A percentile compares a stretch with the other conserved stretches of the same genome.
Evolutionary conservation across 2,797 vertebrate genomes (phyloP).

Genomic region (Premnoplex brunnescens): DNA sequence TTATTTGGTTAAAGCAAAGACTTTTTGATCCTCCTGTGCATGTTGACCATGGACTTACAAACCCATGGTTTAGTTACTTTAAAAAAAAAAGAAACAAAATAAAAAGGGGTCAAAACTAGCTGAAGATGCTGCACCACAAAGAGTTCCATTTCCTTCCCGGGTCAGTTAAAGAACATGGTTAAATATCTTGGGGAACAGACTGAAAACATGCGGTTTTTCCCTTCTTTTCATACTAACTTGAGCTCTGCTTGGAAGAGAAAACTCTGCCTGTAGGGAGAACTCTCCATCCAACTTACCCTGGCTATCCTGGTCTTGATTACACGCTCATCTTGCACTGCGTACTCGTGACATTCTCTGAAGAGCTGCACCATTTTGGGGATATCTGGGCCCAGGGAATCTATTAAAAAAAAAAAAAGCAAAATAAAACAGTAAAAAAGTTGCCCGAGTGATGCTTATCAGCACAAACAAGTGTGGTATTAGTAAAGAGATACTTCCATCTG

Average conservation of each 20-base stretch:
- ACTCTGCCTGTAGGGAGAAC: neutral
- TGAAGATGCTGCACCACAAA: neutral
- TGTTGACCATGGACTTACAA: accelerated
- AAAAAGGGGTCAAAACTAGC: neutral
- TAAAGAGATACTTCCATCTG: neutral
- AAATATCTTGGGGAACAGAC: neutral
- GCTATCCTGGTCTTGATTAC: conserved; percentile 83
- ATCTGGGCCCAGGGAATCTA: conserved; percentile 84
- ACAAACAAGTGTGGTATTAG: accelerated
- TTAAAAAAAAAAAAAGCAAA: neutral
- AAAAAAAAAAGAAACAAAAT: too few relatives aligned
- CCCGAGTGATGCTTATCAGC: neutral
- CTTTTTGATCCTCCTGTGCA: neutral
- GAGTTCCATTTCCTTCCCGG: neutral
- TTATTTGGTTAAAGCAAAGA: neutral
- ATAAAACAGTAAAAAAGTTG: neutral
- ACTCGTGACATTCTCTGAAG: conserved; percentile 85
- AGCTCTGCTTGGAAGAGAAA: neutral
- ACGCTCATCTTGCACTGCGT: conserved; percentile 78
- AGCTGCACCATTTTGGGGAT: conserved; percentile 85
- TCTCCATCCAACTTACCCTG: conserved; percentile 76
- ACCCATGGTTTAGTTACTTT: neutral
- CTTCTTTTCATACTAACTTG: neutral
- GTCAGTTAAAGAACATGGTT: neutral
- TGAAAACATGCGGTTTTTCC: accelerated